Percentiles rank a stretch among this genome's conserved stretches.
phyloP scores from a whole-genome alignment of 2,797 vertebrate species.

The Setipinna tenuifilis region DNA sequence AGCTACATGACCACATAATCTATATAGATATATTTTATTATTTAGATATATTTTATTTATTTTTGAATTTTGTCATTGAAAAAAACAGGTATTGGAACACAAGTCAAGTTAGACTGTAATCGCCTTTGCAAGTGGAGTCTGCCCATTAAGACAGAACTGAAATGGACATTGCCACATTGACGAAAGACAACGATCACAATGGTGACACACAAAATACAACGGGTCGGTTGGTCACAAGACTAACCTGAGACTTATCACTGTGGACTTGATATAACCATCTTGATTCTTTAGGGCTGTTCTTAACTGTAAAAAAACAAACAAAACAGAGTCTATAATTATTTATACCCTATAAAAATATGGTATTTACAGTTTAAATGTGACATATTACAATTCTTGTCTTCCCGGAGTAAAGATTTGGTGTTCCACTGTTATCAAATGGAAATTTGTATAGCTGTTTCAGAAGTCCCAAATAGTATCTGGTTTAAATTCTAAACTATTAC shows the following conservation, averaged over 20 bases:
- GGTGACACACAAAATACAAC: too few relatives aligned
- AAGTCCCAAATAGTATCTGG: not conserved
- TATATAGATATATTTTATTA: too few relatives aligned
- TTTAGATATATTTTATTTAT: too few relatives aligned
- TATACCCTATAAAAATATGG: not conserved
- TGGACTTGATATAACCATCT: slow-evolving; percentile 60
- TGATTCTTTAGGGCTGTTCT: slow-evolving; percentile 16
- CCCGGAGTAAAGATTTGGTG: too few relatives aligned
- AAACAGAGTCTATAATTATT: not conserved
- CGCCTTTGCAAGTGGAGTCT: too few relatives aligned
- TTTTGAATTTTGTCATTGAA: too few relatives aligned
- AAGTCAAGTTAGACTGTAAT: too few relatives aligned
- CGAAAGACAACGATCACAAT: too few relatives aligned
- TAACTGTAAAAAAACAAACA: slow-evolving; percentile 62
- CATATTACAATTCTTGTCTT: not conserved
- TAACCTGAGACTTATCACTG: slow-evolving; percentile 68
- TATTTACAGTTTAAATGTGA: not conserved
- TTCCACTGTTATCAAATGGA: not conserved
- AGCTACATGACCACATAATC: too few relatives aligned
- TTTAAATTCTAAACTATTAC: not conserved
- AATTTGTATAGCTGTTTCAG: not conserved
- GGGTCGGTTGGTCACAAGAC: slow-evolving; percentile 36
- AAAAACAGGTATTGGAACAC: too few relatives aligned
- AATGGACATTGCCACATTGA: not conserved
- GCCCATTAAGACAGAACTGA: not conserved